These are phyloP conservation scores for Enteromius afrohamiltoni DNA, from an alignment of 2,797 vertebrate species.

Conservation along the genomic window DNA sequence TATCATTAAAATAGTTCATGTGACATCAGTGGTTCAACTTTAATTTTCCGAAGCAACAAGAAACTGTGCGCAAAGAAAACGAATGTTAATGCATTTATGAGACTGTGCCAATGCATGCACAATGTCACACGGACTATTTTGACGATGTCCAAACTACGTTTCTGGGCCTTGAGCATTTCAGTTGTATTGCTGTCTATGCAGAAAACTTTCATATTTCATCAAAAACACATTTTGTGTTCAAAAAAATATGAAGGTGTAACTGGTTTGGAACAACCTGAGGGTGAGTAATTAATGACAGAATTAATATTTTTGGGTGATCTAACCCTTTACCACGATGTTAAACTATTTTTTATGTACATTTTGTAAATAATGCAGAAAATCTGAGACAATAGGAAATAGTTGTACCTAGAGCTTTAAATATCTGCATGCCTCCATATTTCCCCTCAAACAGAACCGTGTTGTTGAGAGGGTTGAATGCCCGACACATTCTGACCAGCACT, in stretches of 20 bases:
- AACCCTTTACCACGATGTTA: background rate
- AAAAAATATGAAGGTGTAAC: background rate
- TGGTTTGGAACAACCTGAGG: background rate
- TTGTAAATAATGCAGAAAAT: background rate
- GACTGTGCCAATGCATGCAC: too few species aligned
- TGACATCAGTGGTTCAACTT: background rate
- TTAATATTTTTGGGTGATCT: background rate
- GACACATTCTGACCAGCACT: conserved; percentile 98
- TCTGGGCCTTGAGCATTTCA: too few species aligned
- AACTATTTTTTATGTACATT: background rate
- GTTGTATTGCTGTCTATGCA: too few species aligned
- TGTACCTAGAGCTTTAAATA: conserved; percentile 97
- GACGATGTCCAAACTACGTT: too few species aligned
- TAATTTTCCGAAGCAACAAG: background rate
- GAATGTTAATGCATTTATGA: background rate
- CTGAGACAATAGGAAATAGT: background rate
- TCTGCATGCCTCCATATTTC: conserved; percentile 99
- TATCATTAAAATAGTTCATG: background rate
- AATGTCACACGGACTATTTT: too few species aligned
- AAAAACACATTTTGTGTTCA: background rate
- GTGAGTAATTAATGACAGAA: background rate
- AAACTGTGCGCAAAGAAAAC: background rate
- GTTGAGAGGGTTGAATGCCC: conserved; percentile 99
- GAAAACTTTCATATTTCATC: too few species aligned
- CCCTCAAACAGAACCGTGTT: conserved; percentile 99